Evolutionary conservation across 2,113 vertebrate species (phyloP).

Genomic region (Phaethon lepturus): DNA sequence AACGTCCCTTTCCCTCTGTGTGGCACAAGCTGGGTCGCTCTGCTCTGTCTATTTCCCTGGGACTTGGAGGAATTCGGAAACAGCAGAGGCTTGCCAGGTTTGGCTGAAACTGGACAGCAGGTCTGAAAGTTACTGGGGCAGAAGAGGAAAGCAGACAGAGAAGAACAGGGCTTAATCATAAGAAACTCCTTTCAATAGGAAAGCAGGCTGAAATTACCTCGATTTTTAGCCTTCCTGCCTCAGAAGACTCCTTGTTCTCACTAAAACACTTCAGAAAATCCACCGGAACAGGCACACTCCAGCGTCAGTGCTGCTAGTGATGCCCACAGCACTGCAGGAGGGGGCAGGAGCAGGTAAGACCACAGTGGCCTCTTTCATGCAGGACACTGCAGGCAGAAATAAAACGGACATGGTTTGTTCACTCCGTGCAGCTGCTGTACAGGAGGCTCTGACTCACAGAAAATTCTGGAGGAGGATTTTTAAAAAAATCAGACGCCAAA

Average conservation of each 20-base stretch:
- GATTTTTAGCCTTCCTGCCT: background rate
- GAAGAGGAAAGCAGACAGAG: background rate
- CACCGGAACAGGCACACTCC: background rate
- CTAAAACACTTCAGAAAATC: background rate
- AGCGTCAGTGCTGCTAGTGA: accelerated
- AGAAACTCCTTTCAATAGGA: background rate
- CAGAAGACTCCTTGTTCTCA: background rate
- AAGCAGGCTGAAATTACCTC: background rate
- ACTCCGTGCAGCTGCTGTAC: background rate
- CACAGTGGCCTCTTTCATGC: background rate
- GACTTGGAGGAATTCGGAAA: background rate
- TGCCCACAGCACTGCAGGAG: background rate
- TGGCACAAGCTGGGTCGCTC: accelerated
- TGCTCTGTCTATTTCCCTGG: background rate
- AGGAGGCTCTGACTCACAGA: background rate
- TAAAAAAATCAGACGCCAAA: background rate
- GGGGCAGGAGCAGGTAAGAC: background rate
- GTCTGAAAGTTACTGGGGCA: background rate
- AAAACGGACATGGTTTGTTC: accelerated
- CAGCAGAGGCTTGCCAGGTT: background rate
- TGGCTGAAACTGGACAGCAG: background rate
- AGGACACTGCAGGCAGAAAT: background rate
- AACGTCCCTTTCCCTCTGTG: background rate
- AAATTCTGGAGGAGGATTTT: background rate
- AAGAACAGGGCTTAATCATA: background rate